phyloP scores from a whole-genome alignment of 2,888 invertebrate genomes.

The Nemotelus nigrinus region DNA sequence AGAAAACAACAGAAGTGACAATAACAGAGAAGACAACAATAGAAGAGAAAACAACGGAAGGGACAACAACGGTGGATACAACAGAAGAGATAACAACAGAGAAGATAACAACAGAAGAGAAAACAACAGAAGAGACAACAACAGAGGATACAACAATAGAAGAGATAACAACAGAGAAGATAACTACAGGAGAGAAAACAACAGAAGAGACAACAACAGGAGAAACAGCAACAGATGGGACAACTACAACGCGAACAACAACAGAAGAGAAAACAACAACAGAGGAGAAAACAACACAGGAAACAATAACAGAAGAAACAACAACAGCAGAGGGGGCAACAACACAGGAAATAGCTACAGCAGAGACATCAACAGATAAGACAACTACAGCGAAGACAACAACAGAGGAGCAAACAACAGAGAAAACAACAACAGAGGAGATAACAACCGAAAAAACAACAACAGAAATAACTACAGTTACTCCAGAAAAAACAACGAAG shows the following conservation, averaged over 20 bases:
- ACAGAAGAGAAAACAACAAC: not conserved
- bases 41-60: not conserved
- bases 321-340: constrained; percentile 12
- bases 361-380: not conserved
- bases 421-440: not conserved
- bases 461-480: not conserved
- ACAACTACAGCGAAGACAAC: not conserved
- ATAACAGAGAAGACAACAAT: not conserved
- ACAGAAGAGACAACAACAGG: constrained; percentile 28
- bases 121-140: not conserved
- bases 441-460: not conserved
- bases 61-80: not conserved
- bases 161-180: constrained; percentile 22
- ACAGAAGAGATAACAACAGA: not conserved
- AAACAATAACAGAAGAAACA: not conserved
- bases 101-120: not conserved
- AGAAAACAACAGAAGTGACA: not conserved
- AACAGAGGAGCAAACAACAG: not conserved
- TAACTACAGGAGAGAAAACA: constrained; percentile 25
- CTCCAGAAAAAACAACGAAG: not conserved
- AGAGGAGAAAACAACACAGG: constrained; percentile 2
- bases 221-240: constrained; percentile 22
- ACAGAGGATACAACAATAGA: not conserved
- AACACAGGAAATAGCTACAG: not conserved
- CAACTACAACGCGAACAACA: constrained; percentile 4